A percentile compares a stretch with the other conserved stretches of the same genome.
Evolutionary conservation across 2,888 invertebrate species (phyloP).

Genomic region (Lycia hirtaria): DNA sequence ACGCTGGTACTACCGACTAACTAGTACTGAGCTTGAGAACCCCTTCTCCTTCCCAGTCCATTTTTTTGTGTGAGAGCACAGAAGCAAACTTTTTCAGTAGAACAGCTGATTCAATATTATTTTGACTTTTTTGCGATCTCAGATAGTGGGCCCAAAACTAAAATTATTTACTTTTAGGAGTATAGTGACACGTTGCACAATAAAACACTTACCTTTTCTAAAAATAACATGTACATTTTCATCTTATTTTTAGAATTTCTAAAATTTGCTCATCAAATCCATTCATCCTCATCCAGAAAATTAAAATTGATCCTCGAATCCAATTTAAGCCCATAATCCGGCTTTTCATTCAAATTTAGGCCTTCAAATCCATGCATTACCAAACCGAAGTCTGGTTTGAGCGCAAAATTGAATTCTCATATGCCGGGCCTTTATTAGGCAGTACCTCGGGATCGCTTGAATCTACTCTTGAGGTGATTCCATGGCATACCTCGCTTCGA

Average conservation of each 20-base stretch:
- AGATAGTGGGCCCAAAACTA: too few species aligned
- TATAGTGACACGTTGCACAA: too few species aligned
- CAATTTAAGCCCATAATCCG: conserved; percentile 30
- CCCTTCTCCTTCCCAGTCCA: too few species aligned
- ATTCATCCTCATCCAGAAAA: conserved; percentile 20
- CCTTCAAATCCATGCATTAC: conserved; percentile 39
- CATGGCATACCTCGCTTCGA: conserved; percentile 48
- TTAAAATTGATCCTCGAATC: conserved; percentile 17
- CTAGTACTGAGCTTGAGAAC: too few species aligned
- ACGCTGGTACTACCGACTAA: too few species aligned
- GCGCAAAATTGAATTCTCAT: conserved; percentile 70
- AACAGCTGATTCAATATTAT: too few species aligned
- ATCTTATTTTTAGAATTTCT: not conserved
- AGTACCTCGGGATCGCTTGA: conserved; percentile 62
- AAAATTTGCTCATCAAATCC: conserved; percentile 5
- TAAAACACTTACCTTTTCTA: too few species aligned
- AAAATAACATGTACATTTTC: not conserved
- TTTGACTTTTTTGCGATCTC: too few species aligned
- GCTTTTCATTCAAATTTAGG: conserved; percentile 34
- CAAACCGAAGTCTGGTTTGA: conserved; percentile 46
- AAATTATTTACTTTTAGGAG: too few species aligned
- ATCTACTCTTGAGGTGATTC: conserved; percentile 51
- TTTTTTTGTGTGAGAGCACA: too few species aligned
- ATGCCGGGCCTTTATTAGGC: conserved; percentile 68
- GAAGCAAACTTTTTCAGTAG: too few species aligned